Percentiles rank a stretch among this genome's conserved stretches.
Conservation (phyloP, 2,113 vertebrate species). For the Clarias macrocephalus region DNA sequence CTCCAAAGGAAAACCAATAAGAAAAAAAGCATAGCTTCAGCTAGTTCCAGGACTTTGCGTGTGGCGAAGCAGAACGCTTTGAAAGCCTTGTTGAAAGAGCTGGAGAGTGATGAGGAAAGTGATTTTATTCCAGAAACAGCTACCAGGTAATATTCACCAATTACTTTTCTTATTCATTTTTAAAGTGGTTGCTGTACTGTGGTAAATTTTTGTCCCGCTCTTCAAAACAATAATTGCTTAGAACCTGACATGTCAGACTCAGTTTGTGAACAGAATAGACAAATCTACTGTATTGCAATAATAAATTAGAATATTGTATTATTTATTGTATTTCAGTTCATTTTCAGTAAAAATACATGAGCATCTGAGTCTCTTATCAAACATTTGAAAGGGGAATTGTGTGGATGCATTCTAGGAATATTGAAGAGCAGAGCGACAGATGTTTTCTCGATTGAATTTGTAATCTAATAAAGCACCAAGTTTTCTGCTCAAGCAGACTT, state of each 20-base stretch:
- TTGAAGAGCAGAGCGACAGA: too few species aligned
- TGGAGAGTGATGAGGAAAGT: conserved; percentile 56
- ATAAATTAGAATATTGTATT: too few species aligned
- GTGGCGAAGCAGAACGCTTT: conserved; percentile 47
- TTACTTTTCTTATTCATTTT: background rate
- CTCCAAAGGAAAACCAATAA: background rate
- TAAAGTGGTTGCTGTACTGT: background rate
- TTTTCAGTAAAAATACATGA: too few species aligned
- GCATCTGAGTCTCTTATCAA: too few species aligned
- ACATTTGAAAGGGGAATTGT: too few species aligned
- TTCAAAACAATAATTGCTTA: background rate
- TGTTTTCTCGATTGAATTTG: too few species aligned
- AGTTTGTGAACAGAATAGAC: background rate
- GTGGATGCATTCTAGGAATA: too few species aligned
- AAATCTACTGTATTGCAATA: background rate
- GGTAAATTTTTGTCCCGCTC: background rate
- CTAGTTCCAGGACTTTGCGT: background rate
- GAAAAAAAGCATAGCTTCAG: background rate
- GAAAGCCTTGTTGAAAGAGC: conserved; percentile 46
- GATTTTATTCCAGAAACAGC: background rate
- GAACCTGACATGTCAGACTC: background rate
- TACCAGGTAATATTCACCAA: background rate
- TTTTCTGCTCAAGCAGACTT: too few species aligned
- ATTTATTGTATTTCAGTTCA: too few species aligned
- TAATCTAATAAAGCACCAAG: too few species aligned